Evolutionary conservation across 2,888 invertebrate species (phyloP), one percentile per base, ranked within the genome.

Genomic region (Ophion obscuratus): DNA sequence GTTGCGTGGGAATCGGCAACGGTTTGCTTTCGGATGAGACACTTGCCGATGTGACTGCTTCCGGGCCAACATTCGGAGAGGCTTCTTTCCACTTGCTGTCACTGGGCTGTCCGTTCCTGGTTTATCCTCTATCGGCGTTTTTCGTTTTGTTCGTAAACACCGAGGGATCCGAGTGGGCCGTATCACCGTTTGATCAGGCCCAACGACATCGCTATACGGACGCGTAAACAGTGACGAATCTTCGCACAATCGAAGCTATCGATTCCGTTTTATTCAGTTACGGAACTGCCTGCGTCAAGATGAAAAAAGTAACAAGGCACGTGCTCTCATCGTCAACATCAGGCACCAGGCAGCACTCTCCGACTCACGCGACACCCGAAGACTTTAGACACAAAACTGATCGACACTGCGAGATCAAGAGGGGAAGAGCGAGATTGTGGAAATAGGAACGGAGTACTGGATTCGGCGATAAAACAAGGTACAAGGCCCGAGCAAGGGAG

Each of bases 401-500:
- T 64, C 61, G 40, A 80, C 67, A 75, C 68, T 47, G n/a, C 17
- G 70, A n/a, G 11, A 53, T 24, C 31, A 9, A 47, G 44, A 14
- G 20, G 47, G 67, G 59, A 20, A 27, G n/a, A 53, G 17, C 53
- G 53, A 53, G 53, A 17, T 17, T 17, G 53, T 53, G 17, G 53
- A 75, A 75, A 31, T 53, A 47, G 47, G n/a, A 75, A 57, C 31
- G n/a, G 17, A 77, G 24, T 67, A 24, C 24, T 17, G 47, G 57
- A 71, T n/a, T 17, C 11, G 53, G 66, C 47, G 47, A 71, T 61
- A 71, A 53, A 79, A 71, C 6, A 68, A 80, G 74, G 68, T 31
- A 77, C 31, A 77, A 81, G 80, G 80, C 85, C 66, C 66, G 81
- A 81, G 79, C 77, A 80, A 64, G 81, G 81, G 85, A 82, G 61